These are phyloP conservation scores for Aphrophora alni DNA, from an alignment of 2,888 invertebrate genomes.

Conservation along the genomic window DNA sequence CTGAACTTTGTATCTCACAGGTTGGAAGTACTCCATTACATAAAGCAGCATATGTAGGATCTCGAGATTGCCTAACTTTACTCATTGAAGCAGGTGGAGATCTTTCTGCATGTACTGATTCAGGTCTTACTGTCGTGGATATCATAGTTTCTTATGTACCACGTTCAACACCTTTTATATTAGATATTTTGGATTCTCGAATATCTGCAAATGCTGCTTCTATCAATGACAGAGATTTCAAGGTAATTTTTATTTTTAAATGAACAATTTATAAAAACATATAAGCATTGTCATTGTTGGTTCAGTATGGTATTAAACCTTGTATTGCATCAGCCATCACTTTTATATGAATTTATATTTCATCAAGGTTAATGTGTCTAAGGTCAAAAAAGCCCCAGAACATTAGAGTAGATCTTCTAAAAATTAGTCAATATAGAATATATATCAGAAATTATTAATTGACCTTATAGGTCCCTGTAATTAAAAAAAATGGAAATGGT, in stretches of 20 bases:
- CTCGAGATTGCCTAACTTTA: slow-evolving; percentile 58
- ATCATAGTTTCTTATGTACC: slow-evolving; percentile 62
- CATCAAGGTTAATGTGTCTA: too few species aligned
- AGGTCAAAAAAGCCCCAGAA: too few species aligned
- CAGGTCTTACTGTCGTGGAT: slow-evolving; percentile 60
- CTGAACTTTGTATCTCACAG: background rate
- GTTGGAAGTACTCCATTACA: slow-evolving; percentile 60
- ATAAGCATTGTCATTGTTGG: too few species aligned
- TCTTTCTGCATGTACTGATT: slow-evolving; percentile 59
- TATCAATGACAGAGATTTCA: slow-evolving; percentile 56
- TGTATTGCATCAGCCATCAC: too few species aligned
- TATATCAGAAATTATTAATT: too few species aligned
- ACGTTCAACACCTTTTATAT: slow-evolving; percentile 62
- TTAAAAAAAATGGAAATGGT: too few species aligned
- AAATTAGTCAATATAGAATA: too few species aligned
- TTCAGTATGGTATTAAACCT: too few species aligned
- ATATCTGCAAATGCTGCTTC: slow-evolving; percentile 60
- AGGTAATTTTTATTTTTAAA: slow-evolving; percentile 37
- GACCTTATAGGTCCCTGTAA: too few species aligned
- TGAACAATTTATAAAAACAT: too few species aligned
- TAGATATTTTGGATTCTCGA: slow-evolving; percentile 62
- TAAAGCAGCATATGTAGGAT: slow-evolving; percentile 64
- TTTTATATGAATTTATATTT: too few species aligned
- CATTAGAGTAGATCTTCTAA: too few species aligned
- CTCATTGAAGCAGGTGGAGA: slow-evolving; percentile 60